Percentiles rank a stretch among this genome's conserved stretches.
These are phyloP conservation scores for Heliconius congener DNA, from an alignment of 1,140 invertebrate species.

Conservation along the genomic window DNA sequence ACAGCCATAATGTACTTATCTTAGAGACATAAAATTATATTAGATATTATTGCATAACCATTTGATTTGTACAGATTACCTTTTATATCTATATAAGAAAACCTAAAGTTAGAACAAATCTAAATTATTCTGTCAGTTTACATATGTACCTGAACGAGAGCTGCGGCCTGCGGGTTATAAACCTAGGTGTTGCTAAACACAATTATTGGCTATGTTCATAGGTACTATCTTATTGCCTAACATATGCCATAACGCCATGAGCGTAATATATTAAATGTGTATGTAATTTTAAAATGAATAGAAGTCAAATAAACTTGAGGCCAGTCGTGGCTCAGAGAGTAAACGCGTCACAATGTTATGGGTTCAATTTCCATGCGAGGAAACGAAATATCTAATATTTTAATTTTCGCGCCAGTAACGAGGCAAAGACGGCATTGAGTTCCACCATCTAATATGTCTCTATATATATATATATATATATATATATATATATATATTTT, in stretches of 20 bases:
- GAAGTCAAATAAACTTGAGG: no score
- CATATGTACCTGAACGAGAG: neutral
- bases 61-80: neutral
- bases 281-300: no score
- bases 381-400: no score
- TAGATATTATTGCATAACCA: neutral
- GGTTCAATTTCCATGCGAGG: no score
- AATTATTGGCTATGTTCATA: neutral
- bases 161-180: neutral
- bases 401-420: no score
- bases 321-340: no score
- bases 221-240: neutral
- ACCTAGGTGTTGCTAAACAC: constrained; percentile 4
- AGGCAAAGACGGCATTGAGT: no score
- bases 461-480: no score
- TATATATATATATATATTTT: no score
- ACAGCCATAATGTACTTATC: neutral
- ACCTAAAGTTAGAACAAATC: neutral
- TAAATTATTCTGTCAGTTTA: no score
- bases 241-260: neutral
- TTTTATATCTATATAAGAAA: constrained; percentile 1
- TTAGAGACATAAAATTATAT: neutral
- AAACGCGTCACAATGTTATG: no score
- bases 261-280: neutral
- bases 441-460: no score